These are phyloP conservation scores for Lepidotrigona ventralis DNA, from an alignment of 1,140 invertebrate species.

Conservation along the genomic window DNA sequence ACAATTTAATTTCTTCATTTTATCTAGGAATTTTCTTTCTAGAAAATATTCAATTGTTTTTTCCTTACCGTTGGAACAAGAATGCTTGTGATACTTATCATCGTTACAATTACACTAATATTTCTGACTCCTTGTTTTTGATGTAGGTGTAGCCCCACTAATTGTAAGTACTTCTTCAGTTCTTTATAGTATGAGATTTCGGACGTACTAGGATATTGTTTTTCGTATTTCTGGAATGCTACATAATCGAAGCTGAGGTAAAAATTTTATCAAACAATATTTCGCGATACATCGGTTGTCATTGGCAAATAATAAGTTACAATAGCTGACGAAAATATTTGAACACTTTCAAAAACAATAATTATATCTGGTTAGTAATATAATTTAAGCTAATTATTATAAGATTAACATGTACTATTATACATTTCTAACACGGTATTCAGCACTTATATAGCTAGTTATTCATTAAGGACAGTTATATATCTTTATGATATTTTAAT, in stretches of 20 bases:
- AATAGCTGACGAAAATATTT: too few species aligned
- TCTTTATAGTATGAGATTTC: background rate
- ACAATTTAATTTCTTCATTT: background rate
- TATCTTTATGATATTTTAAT: background rate
- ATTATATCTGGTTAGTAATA: too few species aligned
- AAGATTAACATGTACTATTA: too few species aligned
- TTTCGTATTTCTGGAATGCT: background rate
- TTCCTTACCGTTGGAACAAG: background rate
- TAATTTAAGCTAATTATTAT: too few species aligned
- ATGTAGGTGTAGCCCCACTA: background rate
- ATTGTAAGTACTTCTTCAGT: background rate
- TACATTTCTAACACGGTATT: too few species aligned
- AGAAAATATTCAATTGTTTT: too few species aligned
- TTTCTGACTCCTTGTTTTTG: background rate
- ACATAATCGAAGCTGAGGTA: too few species aligned
- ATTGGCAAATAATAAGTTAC: too few species aligned
- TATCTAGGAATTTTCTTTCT: background rate
- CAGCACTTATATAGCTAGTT: too few species aligned
- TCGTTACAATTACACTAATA: background rate
- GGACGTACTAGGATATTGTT: background rate
- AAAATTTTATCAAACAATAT: background rate
- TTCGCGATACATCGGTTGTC: too few species aligned
- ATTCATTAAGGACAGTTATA: background rate
- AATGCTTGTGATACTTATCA: background rate
- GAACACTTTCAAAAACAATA: too few species aligned